Base-by-base conservation (phyloP, 2,888 invertebrate genomes). In the Drosophila mulleri region DNA sequence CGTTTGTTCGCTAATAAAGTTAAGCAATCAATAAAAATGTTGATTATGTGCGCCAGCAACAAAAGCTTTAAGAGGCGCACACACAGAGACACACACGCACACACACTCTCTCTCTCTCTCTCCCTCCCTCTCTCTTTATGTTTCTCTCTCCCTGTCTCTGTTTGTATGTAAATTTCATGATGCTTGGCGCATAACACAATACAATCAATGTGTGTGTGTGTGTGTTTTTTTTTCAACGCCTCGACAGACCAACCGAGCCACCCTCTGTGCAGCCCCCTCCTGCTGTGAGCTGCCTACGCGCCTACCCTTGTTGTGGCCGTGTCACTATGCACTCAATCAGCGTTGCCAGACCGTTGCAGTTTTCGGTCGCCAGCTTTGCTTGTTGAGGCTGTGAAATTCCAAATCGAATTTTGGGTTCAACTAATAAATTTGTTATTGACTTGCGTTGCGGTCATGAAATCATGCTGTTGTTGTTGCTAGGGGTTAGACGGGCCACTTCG, bases 21-120 rank as follows among this genome's bases (percentile, higher is more conserved):
- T 75, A 79, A 75, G 72, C 79, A 79, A 78, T 78, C 78, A 78
- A 78, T 78, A 78, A 78, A 75, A 69, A 79, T 72, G 75, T 67
- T 78, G 76, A 78, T 75, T 68, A 64, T 78, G 66, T 67, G 63
- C 63, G 63, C 53, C 50, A 67, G 58, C 57, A 70, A 61, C 53
- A 80, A 72, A 63, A 60, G 58, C 69, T 57, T 60, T 52, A 60
- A 64, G 58, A 39, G 57, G 35, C 67, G 54, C 61, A 62, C 20
- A 23, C 42, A 9, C 29, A 37, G 56, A 44, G 45, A 45, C 63
- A 12, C 29, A 53, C 18, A 53, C 39, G 54, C n/a, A 26, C 26
- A 11, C 29, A 2, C 26, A 14, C 39, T 12, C n/a, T 3, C 32
- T 35, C 53, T 8, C 41, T 11, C 39, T 44, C 47, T 29, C 44